Base-by-base conservation (phyloP, 2,113 vertebrate species). In the Epinephelus moara region DNA sequence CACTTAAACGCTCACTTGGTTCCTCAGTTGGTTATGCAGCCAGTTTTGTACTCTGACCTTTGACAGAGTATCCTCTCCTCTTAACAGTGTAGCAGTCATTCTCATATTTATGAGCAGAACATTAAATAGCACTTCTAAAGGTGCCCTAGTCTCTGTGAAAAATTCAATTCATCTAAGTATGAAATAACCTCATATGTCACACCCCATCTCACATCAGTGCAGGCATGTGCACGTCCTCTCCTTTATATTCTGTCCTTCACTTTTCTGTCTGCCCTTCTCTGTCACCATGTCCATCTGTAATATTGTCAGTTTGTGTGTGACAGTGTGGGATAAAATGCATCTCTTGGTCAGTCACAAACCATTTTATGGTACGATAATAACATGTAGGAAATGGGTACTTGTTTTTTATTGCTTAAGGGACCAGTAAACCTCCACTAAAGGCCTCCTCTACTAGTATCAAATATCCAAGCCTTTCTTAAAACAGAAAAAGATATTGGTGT, bases 51-150 rank as follows among this genome's bases (percentile, higher is more conserved):
- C 27, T 60, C 23, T 62, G 40, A 76, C 37, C 56, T 77, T 62
- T 86, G 47, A 81, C n/a, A 56, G 12, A 21, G 3, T 40, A 5
- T 33, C 21, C 52, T 40, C 18, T 50, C 25, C 12, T 62, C 47
- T 64, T 64, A 17, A 71, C 50, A 74, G 40, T 74, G 40, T 9
- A 50, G 14, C 53, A 71, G 7, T 4, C 19, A n/a, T 15, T 60
- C 33, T 60, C 37, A 60, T 67, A 56, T 78, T 52, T 30, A 61
- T 62, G 47, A 84, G 14, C 66, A 57, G 19, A 57, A 47, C 40
- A 80, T n/a, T 40, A 78, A 77, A 80, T 53, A 21, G 4, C 13
- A 74, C 19, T 73, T 70, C 55, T 68, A 25, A 80, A 70, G 57
- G 37, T 59, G n/a, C n/a, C 49, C 12, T 1, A 45, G 18, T 9